Conservation (phyloP, 2,888 invertebrate genomes). For the Hemithea aestivaria region DNA sequence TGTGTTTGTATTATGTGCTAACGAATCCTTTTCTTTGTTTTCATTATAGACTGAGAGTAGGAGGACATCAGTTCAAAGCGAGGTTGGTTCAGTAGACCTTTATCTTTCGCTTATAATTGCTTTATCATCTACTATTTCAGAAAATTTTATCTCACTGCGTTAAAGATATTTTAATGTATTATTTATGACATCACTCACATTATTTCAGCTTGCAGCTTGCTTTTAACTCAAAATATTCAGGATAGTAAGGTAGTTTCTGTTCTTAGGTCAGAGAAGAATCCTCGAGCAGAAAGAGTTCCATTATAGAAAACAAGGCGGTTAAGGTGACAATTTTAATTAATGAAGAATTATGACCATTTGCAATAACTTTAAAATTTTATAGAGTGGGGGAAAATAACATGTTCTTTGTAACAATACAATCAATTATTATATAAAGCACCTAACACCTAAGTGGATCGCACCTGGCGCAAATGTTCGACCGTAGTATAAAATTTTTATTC, state of each 20-base stretch:
- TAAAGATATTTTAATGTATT: no score
- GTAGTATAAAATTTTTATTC: no score
- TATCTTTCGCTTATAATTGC: background rate
- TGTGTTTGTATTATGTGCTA: constrained; percentile 32
- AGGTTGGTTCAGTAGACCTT: constrained; percentile 44
- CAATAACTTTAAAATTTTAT: no score
- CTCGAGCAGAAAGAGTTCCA: constrained; percentile 63
- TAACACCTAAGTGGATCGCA: no score
- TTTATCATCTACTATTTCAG: background rate
- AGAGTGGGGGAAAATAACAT: no score
- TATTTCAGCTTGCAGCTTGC: constrained; percentile 29
- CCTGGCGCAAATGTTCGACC: no score
- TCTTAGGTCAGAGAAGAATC: constrained; percentile 46
- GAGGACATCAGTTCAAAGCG: constrained; percentile 59
- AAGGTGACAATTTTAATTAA: constrained; percentile 45
- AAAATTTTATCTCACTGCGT: background rate
- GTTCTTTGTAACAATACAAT: no score
- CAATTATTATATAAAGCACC: no score
- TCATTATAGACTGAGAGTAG: constrained; percentile 59
- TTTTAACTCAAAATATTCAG: no score
- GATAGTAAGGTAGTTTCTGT: no score
- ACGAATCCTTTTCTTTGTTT: constrained; percentile 33
- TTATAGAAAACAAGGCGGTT: constrained; percentile 61
- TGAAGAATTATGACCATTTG: no score
- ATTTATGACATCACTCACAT: no score